These are phyloP conservation scores for Labeo rohita DNA, from an alignment of 2,113 vertebrate species.

Conservation along the genomic window DNA sequence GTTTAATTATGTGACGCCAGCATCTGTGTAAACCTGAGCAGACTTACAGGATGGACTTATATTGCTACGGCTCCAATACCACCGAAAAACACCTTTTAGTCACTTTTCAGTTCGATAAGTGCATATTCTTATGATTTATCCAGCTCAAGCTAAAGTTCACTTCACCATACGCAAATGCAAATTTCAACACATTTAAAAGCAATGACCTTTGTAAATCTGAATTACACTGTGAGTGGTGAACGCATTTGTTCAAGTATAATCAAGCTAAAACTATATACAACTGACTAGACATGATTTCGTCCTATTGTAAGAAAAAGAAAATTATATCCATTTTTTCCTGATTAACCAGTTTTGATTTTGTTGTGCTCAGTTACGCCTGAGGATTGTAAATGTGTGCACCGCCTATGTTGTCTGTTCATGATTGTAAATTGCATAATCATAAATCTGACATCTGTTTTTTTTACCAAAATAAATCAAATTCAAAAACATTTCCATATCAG, in stretches of 20 bases:
- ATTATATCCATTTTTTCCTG: background rate
- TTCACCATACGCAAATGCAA: background rate
- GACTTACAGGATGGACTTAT: background rate
- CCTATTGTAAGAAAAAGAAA: background rate
- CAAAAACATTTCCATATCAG: background rate
- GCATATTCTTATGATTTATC: background rate
- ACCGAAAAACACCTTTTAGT: background rate
- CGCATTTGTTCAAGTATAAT: background rate
- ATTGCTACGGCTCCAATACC: background rate
- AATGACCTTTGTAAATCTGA: background rate
- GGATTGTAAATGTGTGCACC: background rate
- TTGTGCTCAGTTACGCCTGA: background rate
- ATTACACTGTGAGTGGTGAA: background rate
- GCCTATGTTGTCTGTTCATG: background rate
- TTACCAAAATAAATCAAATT: background rate
- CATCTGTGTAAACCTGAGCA: constrained; percentile 11
- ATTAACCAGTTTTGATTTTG: background rate
- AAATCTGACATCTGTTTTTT: background rate
- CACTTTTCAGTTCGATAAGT: background rate
- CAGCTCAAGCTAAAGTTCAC: background rate
- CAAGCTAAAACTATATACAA: background rate
- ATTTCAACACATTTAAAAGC: constrained; percentile 13
- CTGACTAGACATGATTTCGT: background rate
- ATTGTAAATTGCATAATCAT: background rate
- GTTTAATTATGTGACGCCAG: background rate